A percentile compares a stretch with the other conserved stretches of the same genome.
phyloP scores from a whole-genome alignment of 2,113 vertebrate genomes.

The Dolichotis patagonum region DNA sequence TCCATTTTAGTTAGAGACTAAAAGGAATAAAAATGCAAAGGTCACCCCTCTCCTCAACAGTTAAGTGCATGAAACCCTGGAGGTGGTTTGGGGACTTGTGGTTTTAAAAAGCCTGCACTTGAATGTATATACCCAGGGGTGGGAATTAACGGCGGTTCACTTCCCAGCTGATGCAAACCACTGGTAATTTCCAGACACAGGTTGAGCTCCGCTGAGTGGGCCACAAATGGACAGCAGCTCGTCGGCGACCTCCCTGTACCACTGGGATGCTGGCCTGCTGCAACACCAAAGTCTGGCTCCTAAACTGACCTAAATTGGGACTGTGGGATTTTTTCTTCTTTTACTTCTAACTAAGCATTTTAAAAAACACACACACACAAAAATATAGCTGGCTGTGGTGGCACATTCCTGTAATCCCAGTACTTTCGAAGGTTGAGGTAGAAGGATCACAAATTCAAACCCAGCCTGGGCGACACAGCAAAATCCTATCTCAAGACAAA shows the following conservation, averaged over 20 bases:
- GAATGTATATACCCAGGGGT: not conserved
- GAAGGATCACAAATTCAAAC: not conserved
- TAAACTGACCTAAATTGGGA: not conserved
- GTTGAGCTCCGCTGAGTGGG: rapidly evolving
- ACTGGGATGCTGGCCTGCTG: not conserved
- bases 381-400: not conserved
- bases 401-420: not conserved
- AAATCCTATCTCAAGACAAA: not conserved
- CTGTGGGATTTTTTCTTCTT: rapidly evolving
- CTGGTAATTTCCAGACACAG: not conserved
- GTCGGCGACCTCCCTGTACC: rapidly evolving
- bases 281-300: not conserved
- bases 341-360: not conserved
- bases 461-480: not conserved
- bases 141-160: not conserved
- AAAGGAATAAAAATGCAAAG: not conserved
- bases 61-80: not conserved
- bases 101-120: not conserved
- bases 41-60: not conserved
- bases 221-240: not conserved
- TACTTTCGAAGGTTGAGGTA: not conserved
- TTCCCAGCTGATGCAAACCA: not conserved
- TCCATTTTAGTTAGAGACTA: not conserved
- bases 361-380: too few relatives aligned
- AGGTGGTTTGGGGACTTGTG: not conserved